phyloP scores from a whole-genome alignment of 2,888 invertebrate genomes.

The Aspidapion aeneum region DNA sequence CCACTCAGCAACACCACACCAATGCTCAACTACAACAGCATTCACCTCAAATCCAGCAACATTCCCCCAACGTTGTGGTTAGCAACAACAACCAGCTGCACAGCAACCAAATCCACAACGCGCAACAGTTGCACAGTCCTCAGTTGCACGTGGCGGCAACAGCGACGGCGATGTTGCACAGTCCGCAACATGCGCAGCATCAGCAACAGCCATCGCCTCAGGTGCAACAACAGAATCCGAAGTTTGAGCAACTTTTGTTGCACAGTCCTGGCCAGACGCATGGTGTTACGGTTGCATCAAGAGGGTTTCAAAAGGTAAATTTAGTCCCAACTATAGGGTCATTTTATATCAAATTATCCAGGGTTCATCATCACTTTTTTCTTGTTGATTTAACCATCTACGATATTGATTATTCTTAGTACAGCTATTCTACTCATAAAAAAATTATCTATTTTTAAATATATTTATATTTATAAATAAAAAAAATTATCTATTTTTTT shows the following conservation, averaged over 20 bases:
- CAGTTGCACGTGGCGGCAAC: not conserved
- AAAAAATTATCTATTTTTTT: no score
- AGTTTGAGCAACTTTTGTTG: not conserved
- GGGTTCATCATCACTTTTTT: no score
- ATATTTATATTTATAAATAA: no score
- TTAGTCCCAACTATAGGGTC: no score
- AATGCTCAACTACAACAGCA: slow-evolving; percentile 12
- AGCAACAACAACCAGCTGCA: not conserved
- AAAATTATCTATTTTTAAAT: no score
- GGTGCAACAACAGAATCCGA: slow-evolving; percentile 8
- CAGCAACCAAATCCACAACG: not conserved
- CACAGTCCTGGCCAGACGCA: not conserved
- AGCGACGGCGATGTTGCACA: not conserved
- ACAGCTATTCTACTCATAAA: no score
- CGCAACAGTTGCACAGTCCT: not conserved
- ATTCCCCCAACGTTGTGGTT: slow-evolving; percentile 18
- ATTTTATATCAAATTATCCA: no score
- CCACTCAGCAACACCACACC: slow-evolving; percentile 1
- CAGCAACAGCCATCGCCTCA: slow-evolving; percentile 33
- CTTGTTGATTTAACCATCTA: no score
- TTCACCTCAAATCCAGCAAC: slow-evolving; percentile 20
- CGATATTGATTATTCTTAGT: no score
- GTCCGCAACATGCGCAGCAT: slow-evolving; percentile 30
- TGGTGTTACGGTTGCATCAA: not conserved
- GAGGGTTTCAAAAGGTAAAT: not conserved